phyloP scores from a whole-genome alignment of 2,797 vertebrate species.

The Nasua narica region DNA sequence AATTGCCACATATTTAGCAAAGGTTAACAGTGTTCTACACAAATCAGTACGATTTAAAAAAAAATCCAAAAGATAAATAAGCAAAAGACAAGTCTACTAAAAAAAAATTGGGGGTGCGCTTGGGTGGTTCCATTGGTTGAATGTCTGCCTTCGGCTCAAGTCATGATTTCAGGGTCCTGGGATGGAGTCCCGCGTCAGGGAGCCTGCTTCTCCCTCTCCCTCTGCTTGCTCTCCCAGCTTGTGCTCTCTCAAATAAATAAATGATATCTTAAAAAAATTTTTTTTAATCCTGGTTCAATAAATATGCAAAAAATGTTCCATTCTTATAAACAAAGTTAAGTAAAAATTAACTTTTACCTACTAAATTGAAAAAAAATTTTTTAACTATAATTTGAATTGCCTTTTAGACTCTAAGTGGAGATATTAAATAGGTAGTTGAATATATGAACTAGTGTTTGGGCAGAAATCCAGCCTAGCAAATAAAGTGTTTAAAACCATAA shows the following conservation, averaged over 20 bases:
- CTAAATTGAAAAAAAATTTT: not conserved
- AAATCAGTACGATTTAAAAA: not conserved
- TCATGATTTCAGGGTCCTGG: too few relatives aligned
- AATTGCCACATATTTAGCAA: not conserved
- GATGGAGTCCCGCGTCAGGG: too few relatives aligned
- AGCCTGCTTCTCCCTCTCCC: not conserved
- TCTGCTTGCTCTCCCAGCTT: too few relatives aligned
- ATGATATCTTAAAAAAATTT: not conserved
- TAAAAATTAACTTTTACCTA: not conserved
- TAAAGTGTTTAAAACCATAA: too few relatives aligned
- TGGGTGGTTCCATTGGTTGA: too few relatives aligned
- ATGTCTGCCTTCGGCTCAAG: too few relatives aligned
- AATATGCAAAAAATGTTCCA: not conserved
- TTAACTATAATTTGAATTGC: not conserved
- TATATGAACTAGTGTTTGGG: not conserved
- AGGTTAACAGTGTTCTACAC: not conserved
- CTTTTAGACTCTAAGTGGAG: not conserved
- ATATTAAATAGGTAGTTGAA: not conserved
- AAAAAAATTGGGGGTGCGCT: not conserved
- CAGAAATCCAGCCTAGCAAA: not conserved
- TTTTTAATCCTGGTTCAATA: not conserved
- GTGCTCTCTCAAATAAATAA: too few relatives aligned
- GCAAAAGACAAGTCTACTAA: not conserved
- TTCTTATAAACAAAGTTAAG: not conserved
- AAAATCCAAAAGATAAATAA: conserved; percentile 17